Conservation (phyloP, 1,140 invertebrate species). For the Nephila pilipes region DNA sequence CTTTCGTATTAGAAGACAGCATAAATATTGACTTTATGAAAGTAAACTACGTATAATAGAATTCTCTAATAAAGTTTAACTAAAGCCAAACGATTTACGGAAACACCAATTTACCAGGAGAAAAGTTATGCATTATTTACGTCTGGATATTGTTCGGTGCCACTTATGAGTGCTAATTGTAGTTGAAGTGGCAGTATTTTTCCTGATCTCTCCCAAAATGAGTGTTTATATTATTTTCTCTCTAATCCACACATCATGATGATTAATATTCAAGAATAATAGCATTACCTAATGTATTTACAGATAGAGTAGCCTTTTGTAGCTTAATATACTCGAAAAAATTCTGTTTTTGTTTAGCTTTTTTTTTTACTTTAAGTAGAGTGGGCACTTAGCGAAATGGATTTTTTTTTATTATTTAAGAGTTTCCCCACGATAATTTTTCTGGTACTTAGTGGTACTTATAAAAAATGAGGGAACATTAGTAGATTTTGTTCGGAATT, state of each 20-base stretch:
- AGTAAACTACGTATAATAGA: background rate
- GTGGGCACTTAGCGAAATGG: too few relatives aligned
- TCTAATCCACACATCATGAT: background rate
- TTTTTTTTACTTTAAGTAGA: background rate
- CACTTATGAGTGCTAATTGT: background rate
- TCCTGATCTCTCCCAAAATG: background rate
- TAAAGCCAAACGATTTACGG: background rate
- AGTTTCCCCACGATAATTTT: too few relatives aligned
- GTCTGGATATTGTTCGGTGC: constrained; percentile 1
- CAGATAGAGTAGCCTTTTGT: background rate
- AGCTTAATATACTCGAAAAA: background rate
- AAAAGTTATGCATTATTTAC: background rate
- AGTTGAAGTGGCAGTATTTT: background rate
- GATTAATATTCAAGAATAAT: too few relatives aligned
- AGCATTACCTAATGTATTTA: background rate
- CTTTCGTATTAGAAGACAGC: background rate
- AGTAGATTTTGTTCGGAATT: background rate
- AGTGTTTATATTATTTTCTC: background rate
- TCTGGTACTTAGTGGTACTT: background rate
- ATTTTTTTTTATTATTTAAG: too few relatives aligned
- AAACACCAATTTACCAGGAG: background rate
- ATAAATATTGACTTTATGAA: background rate
- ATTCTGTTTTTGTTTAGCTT: background rate
- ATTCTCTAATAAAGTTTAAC: background rate
- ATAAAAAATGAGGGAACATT: background rate